These are phyloP conservation scores for Prunella fulvescens DNA, from an alignment of 2,113 vertebrate species.

Conservation along the genomic window DNA sequence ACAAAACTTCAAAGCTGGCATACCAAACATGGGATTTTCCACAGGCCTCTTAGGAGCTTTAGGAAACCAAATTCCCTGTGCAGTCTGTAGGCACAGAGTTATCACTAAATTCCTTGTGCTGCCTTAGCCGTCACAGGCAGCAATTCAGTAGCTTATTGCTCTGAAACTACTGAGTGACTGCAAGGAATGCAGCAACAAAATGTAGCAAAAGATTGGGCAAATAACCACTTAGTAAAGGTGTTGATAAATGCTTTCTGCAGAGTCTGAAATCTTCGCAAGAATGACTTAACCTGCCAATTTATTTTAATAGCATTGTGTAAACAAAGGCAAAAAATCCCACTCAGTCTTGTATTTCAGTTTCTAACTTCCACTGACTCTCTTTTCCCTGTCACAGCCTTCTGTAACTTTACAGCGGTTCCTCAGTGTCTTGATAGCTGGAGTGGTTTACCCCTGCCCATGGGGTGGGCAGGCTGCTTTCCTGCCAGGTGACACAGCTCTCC, in stretches of 20 bases:
- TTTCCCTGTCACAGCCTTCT: not conserved
- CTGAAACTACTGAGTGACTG: not conserved
- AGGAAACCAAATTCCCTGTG: not conserved
- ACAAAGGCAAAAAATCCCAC: not conserved
- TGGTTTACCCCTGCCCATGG: too few relatives aligned
- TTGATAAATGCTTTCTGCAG: not conserved
- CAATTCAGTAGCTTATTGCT: not conserved
- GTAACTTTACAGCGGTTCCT: not conserved
- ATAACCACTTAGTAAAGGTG: not conserved
- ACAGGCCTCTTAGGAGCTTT: not conserved
- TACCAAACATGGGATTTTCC: not conserved
- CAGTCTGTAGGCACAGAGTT: not conserved
- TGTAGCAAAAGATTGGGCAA: not conserved
- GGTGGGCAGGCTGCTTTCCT: not conserved
- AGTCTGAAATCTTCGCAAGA: not conserved
- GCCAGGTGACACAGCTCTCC: not conserved
- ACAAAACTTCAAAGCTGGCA: not conserved
- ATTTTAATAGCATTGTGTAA: not conserved
- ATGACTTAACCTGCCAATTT: not conserved
- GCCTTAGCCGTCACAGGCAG: not conserved
- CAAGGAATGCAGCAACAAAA: not conserved
- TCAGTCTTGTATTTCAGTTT: not conserved
- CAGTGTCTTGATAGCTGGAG: not conserved
- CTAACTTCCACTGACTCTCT: not conserved
- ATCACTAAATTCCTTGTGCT: not conserved